These are phyloP conservation scores for Hemiscyllium ocellatum DNA, from an alignment of 2,113 vertebrate genomes.

Conservation along the genomic window DNA sequence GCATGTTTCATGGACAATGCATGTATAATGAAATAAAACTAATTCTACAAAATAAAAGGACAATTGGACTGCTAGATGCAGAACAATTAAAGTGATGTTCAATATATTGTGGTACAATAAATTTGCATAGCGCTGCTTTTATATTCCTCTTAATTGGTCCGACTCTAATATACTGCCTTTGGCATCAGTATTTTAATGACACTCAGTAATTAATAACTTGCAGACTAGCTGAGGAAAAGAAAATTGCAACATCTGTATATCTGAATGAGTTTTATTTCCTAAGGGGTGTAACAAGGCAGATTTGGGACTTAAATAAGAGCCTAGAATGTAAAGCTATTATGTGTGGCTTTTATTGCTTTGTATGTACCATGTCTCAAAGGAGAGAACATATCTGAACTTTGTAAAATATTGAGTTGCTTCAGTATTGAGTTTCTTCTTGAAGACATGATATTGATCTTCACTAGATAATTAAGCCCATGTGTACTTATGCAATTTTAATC, in stretches of 20 bases:
- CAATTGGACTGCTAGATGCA: background rate
- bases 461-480: background rate
- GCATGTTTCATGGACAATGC: background rate
- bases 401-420: constrained; percentile 3
- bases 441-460: background rate
- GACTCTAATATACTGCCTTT: background rate
- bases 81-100: background rate
- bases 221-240: constrained; percentile 23
- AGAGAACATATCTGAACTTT: background rate
- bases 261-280: constrained; percentile 13
- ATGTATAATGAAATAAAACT: background rate
- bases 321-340: background rate
- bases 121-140: background rate
- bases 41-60: background rate
- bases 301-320: constrained; percentile 10
- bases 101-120: background rate
- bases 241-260: background rate
- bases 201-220: constrained; percentile 5
- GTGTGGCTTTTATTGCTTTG: background rate
- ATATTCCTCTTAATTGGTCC: background rate
- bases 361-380: background rate
- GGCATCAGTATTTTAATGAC: background rate
- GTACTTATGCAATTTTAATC: background rate
- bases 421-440: background rate
- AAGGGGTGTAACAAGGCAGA: background rate